Evolutionary conservation across 37 sponge, comb jelly and placozoan genomes (phyloP).

Genomic region (Ephydatia muelleri): DNA sequence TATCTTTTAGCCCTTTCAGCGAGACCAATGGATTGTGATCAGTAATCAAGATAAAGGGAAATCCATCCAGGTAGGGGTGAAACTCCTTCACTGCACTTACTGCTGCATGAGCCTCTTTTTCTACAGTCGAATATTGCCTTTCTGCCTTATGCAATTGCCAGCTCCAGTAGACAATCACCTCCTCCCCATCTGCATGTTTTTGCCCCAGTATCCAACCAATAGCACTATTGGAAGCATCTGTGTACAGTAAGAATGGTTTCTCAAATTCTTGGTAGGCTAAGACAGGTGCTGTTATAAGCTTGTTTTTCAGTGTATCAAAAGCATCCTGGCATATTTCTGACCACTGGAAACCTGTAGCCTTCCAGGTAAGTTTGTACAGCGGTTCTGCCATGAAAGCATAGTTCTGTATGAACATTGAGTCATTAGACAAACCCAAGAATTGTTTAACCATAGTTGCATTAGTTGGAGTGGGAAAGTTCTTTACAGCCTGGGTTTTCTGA

Average conservation of each 20-base stretch:
- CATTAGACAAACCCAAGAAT: too few relatives aligned
- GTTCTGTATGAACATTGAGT: too few relatives aligned
- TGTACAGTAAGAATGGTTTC: not conserved
- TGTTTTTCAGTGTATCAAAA: constrained; percentile 4
- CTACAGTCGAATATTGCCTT: constrained; percentile 2
- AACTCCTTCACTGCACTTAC: constrained; percentile 2
- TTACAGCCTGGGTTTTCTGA: too few relatives aligned
- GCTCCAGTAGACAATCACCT: constrained; percentile 3
- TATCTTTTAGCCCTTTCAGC: constrained; percentile 15
- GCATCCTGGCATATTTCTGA: not conserved
- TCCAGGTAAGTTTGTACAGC: too few relatives aligned
- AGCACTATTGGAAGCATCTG: constrained; percentile 8
- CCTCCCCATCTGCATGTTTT: not conserved
- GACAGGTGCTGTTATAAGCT: not conserved
- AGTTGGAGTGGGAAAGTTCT: too few relatives aligned
- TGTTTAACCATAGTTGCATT: too few relatives aligned
- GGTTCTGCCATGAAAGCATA: too few relatives aligned
- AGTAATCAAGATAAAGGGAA: constrained; percentile 1
- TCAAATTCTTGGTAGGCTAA: constrained; percentile 9
- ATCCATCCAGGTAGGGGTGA: constrained; percentile 2
- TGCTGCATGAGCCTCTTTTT: constrained; percentile 10
- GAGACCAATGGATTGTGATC: not conserved
- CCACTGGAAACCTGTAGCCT: too few relatives aligned
- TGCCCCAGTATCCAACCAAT: constrained; percentile 9
- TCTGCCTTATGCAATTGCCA: not conserved